phyloP scores from a whole-genome alignment of 2,113 vertebrate species.

The Nipponia nippon region DNA sequence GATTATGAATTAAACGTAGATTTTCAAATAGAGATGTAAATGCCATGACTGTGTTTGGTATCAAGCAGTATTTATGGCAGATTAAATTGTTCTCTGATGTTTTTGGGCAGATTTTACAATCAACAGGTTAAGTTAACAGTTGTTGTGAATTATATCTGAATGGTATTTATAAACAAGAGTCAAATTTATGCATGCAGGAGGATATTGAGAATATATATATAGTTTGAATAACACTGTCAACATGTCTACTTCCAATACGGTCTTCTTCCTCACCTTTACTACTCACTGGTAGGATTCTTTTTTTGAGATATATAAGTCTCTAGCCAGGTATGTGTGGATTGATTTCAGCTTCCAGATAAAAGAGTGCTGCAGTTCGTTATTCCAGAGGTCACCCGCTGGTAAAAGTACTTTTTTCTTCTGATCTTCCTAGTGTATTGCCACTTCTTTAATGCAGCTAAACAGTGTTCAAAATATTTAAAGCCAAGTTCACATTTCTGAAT shows the following conservation, averaged over 20 bases:
- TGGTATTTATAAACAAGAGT: constrained; percentile 68
- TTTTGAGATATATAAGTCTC: constrained; percentile 24
- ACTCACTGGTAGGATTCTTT: constrained; percentile 11
- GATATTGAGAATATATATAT: constrained; percentile 62
- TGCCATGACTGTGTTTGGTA: constrained; percentile 25
- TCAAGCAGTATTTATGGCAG: constrained; percentile 50
- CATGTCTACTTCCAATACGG: neutral
- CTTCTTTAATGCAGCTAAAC: constrained; percentile 6
- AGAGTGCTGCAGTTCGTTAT: constrained; percentile 23
- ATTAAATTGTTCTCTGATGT: constrained; percentile 36
- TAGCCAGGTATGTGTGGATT: constrained; percentile 23
- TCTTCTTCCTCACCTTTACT: constrained; percentile 41
- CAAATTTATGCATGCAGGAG: constrained; percentile 48
- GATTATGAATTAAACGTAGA: constrained; percentile 7
- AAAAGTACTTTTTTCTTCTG: neutral
- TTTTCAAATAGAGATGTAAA: constrained; percentile 48
- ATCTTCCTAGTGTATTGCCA: neutral
- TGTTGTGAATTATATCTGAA: constrained; percentile 64
- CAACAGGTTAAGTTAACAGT: constrained; percentile 60
- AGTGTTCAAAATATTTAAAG: neutral
- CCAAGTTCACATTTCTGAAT: neutral
- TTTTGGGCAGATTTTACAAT: constrained; percentile 67
- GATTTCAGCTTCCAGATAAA: constrained; percentile 66
- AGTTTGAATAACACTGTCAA: constrained; percentile 66
- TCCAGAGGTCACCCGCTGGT: neutral